Evolutionary conservation across 2,888 invertebrate species (phyloP).

Genomic region (Spilarctia lutea): DNA sequence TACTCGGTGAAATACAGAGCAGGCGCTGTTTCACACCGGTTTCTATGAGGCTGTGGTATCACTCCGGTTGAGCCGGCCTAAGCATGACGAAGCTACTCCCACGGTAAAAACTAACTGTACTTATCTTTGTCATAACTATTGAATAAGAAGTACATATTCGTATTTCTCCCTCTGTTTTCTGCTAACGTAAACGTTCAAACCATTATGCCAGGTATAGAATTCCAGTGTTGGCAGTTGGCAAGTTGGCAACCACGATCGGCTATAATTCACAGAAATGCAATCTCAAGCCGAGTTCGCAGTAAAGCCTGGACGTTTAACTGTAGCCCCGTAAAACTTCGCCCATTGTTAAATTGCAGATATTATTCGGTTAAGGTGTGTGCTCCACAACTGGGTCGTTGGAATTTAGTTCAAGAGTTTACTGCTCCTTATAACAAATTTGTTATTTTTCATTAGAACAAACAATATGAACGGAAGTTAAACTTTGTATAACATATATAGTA

Average conservation of each 20-base stretch:
- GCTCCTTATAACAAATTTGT: neutral
- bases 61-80: too few species aligned
- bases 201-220: slow-evolving; percentile 13
- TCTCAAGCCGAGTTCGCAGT: slow-evolving; percentile 36
- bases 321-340: slow-evolving; percentile 46
- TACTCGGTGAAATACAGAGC: too few species aligned
- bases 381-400: slow-evolving; percentile 1
- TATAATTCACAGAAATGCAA: slow-evolving; percentile 58
- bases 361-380: slow-evolving; percentile 22
- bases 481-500: neutral
- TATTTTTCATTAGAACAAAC: neutral
- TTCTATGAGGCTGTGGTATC: too few species aligned
- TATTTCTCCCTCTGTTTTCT: neutral
- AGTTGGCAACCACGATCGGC: slow-evolving; percentile 48
- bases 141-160: neutral
- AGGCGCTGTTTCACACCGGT: too few species aligned
- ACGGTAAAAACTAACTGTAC: too few species aligned
- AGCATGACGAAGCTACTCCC: too few species aligned
- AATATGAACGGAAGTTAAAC: neutral
- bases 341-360: slow-evolving; percentile 36
- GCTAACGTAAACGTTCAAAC: slow-evolving; percentile 5
- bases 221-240: slow-evolving; percentile 25
- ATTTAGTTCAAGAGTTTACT: slow-evolving; percentile 1
- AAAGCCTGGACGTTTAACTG: slow-evolving; percentile 52
- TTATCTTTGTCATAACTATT: neutral